Evolutionary conservation across 2,888 invertebrate genomes (phyloP).

Genomic region (Epinotia bilunana): DNA sequence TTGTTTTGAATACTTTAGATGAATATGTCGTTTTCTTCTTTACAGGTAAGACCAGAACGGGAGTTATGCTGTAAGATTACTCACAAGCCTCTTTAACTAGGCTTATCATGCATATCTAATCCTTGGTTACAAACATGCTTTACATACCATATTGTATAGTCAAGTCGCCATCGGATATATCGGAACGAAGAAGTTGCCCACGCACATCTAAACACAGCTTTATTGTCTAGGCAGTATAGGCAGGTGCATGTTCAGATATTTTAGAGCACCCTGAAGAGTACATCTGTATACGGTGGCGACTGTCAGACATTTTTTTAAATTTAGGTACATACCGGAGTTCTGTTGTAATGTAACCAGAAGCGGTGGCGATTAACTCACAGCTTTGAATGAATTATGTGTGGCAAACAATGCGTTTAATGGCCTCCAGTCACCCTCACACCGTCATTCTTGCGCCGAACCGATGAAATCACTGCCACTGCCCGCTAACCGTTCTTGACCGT

Average conservation of each 20-base stretch:
- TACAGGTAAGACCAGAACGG: conserved; percentile 61
- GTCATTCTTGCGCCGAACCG: conserved; percentile 23
- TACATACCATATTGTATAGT: no score
- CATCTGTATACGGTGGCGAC: no score
- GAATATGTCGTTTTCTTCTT: conserved; percentile 49
- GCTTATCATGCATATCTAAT: conserved; percentile 7
- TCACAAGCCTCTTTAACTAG: background rate
- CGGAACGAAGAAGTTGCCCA: no score
- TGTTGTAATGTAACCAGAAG: background rate
- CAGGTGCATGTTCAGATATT: no score
- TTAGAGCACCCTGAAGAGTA: no score
- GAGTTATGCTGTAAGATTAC: conserved; percentile 55
- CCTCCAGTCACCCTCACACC: conserved; percentile 21
- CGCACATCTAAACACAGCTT: no score
- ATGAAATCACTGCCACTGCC: conserved; percentile 42
- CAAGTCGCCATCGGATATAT: no score
- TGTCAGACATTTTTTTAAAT: no score
- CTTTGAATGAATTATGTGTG: conserved; percentile 13
- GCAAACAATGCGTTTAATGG: conserved; percentile 14
- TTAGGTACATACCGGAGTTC: background rate
- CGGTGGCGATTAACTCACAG: conserved; percentile 38
- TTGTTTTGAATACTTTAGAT: conserved; percentile 2
- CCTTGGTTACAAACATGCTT: background rate
- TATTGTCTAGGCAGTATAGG: no score
- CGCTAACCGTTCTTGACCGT: conserved; percentile 25